Evolutionary conservation across 2,797 vertebrate species (phyloP), one percentile per base, ranked within the genome.

Genomic region (Esox lucius): DNA sequence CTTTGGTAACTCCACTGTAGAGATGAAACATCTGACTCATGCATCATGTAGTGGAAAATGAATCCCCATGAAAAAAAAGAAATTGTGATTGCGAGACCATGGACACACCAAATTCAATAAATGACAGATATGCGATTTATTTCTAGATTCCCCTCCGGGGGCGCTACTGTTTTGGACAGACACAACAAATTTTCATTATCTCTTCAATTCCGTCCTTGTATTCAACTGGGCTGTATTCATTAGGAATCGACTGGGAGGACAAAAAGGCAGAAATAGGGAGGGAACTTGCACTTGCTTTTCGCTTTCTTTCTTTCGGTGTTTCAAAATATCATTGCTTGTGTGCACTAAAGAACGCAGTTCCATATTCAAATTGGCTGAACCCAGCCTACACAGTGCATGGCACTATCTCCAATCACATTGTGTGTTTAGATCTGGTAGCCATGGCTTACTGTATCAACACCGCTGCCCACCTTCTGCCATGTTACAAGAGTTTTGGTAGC

Each of bases 1-100:
- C 78, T 78, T 61, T 71, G 51, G 69, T 73, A 72, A 78, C 66
- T 56, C 6, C 28, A 13, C 70, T 59, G 75, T n/a, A 24, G 59
- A 61, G 66, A 49, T 28, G 24, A 68, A 35, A 39, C 33, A 15
- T 56, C 65, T n/a, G 39, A 66, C 28, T 31, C 62, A 64, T 28
- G 26, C n/a, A 22, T 59, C 53, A 22, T 11, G 2, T n/a, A 22
- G 56, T 24, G 56, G 56, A 22, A 59, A 59, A 59, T 1, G 9
- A 65, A 61, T 24, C 26, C 31, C 26, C 13, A 64, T 31, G 26
- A 65, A 33, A 31, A 64, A 2, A 65, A 13, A 59, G 22, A 24
- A 1, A 31, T 33, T 33, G 5, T 33, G 28, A 31, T 19, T 9
- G 56, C 22, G 56, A 3, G n/a, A 59, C 56, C 56, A 4, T 28